Evolutionary conservation across 1,140 invertebrate species (phyloP).

Genomic region (Glossosoma conforme): DNA sequence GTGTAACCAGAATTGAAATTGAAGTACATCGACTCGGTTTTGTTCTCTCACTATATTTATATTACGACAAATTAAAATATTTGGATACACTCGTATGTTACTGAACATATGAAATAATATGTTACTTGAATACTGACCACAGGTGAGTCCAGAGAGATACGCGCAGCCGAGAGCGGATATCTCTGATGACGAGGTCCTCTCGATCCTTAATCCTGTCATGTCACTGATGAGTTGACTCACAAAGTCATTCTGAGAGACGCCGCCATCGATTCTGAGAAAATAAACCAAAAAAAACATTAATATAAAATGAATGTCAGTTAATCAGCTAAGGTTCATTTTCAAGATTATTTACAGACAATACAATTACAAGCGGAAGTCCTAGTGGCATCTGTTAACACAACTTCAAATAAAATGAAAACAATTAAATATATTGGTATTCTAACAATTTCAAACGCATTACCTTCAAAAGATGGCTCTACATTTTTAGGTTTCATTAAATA

Average conservation of each 20-base stretch:
- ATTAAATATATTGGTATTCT: no score
- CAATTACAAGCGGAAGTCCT: no score
- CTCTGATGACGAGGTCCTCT: slow-evolving; percentile 63
- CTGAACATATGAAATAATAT: not conserved
- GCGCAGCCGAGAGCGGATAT: slow-evolving; percentile 76
- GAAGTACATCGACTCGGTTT: not conserved
- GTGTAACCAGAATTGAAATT: not conserved
- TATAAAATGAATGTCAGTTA: no score
- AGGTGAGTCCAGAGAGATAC: slow-evolving; percentile 73
- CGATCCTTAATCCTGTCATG: slow-evolving; percentile 66
- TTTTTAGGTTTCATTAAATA: no score
- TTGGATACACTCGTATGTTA: not conserved
- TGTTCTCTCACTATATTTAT: not conserved
- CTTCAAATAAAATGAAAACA: no score
- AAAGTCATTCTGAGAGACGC: slow-evolving; percentile 88
- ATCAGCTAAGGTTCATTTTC: no score
- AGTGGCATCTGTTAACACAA: no score
- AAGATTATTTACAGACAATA: no score
- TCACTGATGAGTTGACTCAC: slow-evolving; percentile 82
- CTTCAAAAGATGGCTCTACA: no score
- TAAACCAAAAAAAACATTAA: not conserved
- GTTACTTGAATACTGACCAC: slow-evolving; percentile 49
- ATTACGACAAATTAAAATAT: not conserved
- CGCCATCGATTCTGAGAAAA: slow-evolving; percentile 77
- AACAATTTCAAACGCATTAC: no score